phyloP scores from a whole-genome alignment of 2,797 vertebrate species.

The Borostomias antarcticus region DNA sequence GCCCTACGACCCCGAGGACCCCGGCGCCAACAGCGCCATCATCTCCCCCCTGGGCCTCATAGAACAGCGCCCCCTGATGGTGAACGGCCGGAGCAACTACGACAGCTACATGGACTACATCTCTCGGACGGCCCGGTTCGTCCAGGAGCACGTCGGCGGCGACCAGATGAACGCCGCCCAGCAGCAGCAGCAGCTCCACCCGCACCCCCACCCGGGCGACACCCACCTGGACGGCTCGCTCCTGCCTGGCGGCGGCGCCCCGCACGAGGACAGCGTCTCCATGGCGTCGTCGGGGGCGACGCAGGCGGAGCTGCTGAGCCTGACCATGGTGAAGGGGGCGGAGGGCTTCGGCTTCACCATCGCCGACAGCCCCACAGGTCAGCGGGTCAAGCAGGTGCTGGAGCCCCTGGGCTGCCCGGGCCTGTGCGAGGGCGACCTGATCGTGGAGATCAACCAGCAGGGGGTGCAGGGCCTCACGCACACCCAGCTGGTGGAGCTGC shows the following conservation, averaged over 20 bases:
- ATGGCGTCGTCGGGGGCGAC: constrained; percentile 96
- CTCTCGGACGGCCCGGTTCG: constrained; percentile 91
- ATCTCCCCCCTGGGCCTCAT: constrained; percentile 93
- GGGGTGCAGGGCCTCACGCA: constrained; percentile 90
- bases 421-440: constrained; percentile 94
- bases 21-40: constrained; percentile 79
- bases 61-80: constrained; percentile 92
- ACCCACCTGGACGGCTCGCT: constrained; percentile 91
- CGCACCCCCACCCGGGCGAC: constrained; percentile 86
- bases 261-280: constrained; percentile 90
- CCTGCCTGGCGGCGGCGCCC: constrained; percentile 74
- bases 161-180: constrained; percentile 33
- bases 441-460: constrained; percentile 97
- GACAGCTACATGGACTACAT: constrained; percentile 98
- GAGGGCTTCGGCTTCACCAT: constrained; percentile 98
- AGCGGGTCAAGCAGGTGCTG: constrained; percentile 97
- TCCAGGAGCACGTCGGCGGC: constrained; percentile 84
- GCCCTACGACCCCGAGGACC: constrained; percentile 95
- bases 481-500: constrained; percentile 97
- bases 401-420: constrained; percentile 96
- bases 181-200: constrained; percentile 71
- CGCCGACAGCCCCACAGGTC: constrained; percentile 92
- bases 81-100: constrained; percentile 94
- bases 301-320: constrained; percentile 92
- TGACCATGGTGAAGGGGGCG: constrained; percentile 95